These are phyloP conservation scores for Myotis planiceps DNA, from an alignment of 2,797 vertebrate genomes.

Conservation along the genomic window DNA sequence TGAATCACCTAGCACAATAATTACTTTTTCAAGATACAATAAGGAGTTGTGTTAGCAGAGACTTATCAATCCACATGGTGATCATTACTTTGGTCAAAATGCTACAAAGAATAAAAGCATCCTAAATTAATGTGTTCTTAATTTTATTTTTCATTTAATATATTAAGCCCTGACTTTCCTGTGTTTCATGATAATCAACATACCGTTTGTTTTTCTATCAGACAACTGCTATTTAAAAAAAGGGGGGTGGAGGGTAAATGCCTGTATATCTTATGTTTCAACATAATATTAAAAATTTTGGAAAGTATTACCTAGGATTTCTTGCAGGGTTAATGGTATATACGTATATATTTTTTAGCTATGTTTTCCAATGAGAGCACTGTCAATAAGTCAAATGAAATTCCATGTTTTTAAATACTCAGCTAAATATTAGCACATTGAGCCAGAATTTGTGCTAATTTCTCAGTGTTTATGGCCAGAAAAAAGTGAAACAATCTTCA, in stretches of 20 bases:
- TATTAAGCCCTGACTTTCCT: neutral
- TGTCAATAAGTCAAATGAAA: neutral
- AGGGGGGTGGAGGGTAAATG: neutral
- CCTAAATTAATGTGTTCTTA: slow-evolving; percentile 4
- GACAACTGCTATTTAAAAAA: neutral
- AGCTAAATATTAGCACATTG: neutral
- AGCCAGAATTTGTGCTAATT: neutral
- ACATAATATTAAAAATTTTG: neutral
- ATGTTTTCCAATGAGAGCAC: neutral
- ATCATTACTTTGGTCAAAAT: neutral
- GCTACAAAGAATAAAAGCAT: neutral
- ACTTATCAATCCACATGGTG: neutral
- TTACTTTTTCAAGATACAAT: neutral
- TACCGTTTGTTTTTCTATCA: neutral
- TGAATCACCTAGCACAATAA: neutral
- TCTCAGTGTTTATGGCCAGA: neutral
- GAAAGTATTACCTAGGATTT: neutral
- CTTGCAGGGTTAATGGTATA: neutral
- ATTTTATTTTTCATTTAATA: neutral
- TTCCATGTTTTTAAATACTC: neutral
- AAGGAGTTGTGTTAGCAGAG: neutral
- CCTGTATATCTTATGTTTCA: neutral
- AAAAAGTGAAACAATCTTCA: neutral
- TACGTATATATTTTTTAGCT: neutral
- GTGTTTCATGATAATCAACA: neutral